Evolutionary conservation across 1,140 invertebrate genomes (phyloP).

Genomic region (Achatina immaculata): DNA sequence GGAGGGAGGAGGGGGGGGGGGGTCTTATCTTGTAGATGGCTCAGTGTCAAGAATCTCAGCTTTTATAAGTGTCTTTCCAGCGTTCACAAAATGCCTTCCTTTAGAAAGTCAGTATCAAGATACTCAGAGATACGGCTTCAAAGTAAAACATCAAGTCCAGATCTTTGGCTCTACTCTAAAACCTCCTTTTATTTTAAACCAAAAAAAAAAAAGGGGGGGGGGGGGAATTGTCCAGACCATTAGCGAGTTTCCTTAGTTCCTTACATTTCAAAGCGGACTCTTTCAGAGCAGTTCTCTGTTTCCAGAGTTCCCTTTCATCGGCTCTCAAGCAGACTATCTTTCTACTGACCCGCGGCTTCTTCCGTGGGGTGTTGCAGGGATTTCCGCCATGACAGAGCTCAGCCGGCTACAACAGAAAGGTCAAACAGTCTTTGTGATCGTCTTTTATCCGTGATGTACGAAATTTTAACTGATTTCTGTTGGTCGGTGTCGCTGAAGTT

Average conservation of each 20-base stretch:
- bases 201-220: too few relatives aligned
- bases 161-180: background rate
- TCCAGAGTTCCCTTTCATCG: background rate
- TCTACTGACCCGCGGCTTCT: background rate
- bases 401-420: background rate
- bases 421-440: background rate
- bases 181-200: too few relatives aligned
- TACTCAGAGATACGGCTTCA: too few relatives aligned
- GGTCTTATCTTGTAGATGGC: too few relatives aligned
- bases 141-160: background rate
- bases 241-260: background rate
- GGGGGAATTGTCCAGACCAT: slow-evolving; percentile 5
- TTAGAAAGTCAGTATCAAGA: too few relatives aligned
- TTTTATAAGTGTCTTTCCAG: too few relatives aligned
- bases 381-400: background rate
- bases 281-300: background rate
- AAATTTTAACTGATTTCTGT: too few relatives aligned
- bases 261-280: slow-evolving; percentile 6
- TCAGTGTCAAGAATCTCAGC: too few relatives aligned
- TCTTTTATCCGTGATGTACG: too few relatives aligned
- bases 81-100: too few relatives aligned
- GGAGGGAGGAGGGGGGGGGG: too few relatives aligned
- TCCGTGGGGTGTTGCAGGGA: background rate
- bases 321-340: background rate
- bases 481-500: too few relatives aligned